phyloP scores from a whole-genome alignment of 2,888 invertebrate genomes.

The Pyrgus malvae region DNA sequence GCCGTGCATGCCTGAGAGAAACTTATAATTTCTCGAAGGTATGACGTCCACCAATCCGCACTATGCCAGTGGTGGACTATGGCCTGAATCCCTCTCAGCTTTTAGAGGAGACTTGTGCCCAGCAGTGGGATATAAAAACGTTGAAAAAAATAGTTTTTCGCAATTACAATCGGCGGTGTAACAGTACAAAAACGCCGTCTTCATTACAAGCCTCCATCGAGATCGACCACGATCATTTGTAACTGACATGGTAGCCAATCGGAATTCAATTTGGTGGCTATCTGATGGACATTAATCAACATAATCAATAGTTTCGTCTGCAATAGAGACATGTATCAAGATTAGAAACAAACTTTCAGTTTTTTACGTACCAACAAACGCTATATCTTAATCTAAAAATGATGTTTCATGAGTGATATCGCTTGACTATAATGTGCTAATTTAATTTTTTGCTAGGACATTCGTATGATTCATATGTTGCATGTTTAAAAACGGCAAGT shows the following conservation, averaged over 20 bases:
- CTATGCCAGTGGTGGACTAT: no score
- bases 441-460: background rate
- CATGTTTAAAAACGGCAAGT: background rate
- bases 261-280: constrained; percentile 42
- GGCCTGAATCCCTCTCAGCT: no score
- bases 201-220: constrained; percentile 9
- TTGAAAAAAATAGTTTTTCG: constrained; percentile 4
- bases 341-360: constrained; percentile 17
- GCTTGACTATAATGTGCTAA: background rate
- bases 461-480: background rate
- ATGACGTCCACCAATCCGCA: no score
- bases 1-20: no score
- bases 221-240: constrained; percentile 44
- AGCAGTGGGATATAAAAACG: no score
- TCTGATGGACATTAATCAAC: constrained; percentile 41
- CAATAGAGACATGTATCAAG: constrained; percentile 21
- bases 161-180: no score
- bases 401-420: background rate
- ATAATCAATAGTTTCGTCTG: constrained; percentile 30
- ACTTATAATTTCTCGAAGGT: no score
- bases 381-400: background rate
- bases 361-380: constrained; percentile 7
- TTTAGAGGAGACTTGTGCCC: no score
- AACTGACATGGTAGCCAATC: constrained; percentile 46
- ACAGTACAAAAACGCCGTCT: constrained; percentile 10